phyloP scores from a whole-genome alignment of 37 sponge, comb jelly and placozoan species.

The Corticium candelabrum region DNA sequence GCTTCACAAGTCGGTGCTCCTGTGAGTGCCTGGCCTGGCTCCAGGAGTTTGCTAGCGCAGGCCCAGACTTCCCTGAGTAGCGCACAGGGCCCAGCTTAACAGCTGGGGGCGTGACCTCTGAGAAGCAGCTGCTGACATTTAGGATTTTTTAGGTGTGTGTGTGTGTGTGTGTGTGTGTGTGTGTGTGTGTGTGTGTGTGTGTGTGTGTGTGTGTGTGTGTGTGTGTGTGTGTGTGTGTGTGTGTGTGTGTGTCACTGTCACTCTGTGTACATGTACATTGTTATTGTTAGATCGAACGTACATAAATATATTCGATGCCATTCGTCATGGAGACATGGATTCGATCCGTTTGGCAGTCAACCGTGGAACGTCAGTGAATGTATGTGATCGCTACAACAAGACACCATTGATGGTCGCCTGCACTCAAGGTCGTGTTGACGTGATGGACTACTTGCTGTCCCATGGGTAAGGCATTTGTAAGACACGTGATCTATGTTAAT shows the following conservation, averaged over 20 bases:
- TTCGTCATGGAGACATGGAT: constrained; percentile 71
- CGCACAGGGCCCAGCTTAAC: no score
- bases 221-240: neutral
- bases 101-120: no score
- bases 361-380: constrained; percentile 40
- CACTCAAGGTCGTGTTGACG: constrained; percentile 61
- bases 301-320: constrained; percentile 74
- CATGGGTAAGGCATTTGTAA: constrained; percentile 44
- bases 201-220: neutral
- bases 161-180: no score
- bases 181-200: neutral
- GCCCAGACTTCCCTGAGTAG: no score
- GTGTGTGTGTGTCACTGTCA: neutral
- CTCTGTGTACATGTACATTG: neutral
- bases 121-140: no score
- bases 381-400: constrained; percentile 86
- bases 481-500: no score
- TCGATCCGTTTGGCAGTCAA: constrained; percentile 59
- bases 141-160: no score
- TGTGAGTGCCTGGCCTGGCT: no score
- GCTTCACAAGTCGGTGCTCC: no score
- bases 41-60: no score
- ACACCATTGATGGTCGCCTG: constrained; percentile 94
- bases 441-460: constrained; percentile 50
- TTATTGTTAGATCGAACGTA: constrained; percentile 13